Conservation (phyloP, 1,140 invertebrate species). For the Papilio polyxenes region DNA sequence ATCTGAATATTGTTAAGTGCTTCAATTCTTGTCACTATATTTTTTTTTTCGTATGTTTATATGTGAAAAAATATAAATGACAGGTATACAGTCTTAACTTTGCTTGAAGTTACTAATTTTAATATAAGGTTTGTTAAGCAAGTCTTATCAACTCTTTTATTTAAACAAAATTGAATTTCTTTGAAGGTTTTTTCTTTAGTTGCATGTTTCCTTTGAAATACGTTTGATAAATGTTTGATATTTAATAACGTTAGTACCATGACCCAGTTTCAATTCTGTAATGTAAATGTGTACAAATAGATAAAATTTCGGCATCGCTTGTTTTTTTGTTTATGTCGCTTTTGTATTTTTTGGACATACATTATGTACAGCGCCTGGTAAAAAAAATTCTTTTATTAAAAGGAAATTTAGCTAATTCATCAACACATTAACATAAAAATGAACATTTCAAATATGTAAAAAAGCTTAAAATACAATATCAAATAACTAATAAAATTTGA, state of each 20-base stretch:
- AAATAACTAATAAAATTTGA: too few relatives aligned
- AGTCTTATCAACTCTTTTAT: not conserved
- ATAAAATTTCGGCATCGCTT: not conserved
- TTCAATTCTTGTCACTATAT: not conserved
- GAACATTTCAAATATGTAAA: too few relatives aligned
- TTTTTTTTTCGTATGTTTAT: not conserved
- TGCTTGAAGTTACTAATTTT: too few relatives aligned
- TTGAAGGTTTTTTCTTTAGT: not conserved
- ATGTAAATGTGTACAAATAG: conserved; percentile 8
- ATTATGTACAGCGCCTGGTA: too few relatives aligned
- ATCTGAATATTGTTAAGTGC: not conserved
- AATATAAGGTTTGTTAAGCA: not conserved
- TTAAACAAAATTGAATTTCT: not conserved
- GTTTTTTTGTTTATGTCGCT: not conserved
- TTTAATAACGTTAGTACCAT: not conserved
- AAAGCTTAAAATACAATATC: too few relatives aligned
- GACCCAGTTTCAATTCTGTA: conserved; percentile 19
- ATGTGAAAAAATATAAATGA: not conserved
- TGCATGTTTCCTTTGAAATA: not conserved
- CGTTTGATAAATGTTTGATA: not conserved
- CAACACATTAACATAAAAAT: too few relatives aligned
- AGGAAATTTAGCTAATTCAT: too few relatives aligned
- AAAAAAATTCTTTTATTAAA: too few relatives aligned
- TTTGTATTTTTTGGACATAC: not conserved
- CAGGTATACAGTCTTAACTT: too few relatives aligned